Conservation (phyloP, 2,888 invertebrate species). For the Bombyx huttoni region DNA sequence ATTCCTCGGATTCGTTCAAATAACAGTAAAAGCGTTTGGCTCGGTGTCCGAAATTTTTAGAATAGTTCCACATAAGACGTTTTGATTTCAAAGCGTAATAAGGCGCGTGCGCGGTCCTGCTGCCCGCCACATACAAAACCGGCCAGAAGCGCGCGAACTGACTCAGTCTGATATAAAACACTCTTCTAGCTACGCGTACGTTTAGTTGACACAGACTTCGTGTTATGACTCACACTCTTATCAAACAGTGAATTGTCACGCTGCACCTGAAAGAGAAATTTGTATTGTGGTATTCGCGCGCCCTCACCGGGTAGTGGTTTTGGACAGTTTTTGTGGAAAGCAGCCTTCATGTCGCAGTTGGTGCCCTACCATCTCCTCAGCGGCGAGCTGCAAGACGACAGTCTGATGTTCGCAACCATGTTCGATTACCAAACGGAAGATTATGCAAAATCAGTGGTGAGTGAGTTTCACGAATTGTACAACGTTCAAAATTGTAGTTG, state of each 20-base stretch:
- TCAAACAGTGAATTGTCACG: conserved; percentile 47
- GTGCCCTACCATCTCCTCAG: conserved; percentile 68
- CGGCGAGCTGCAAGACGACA: conserved; percentile 63
- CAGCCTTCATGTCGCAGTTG: conserved; percentile 75
- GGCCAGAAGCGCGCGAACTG: conserved; percentile 50
- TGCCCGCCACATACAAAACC: conserved; percentile 59
- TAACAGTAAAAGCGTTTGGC: conserved; percentile 48
- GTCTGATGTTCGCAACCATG: conserved; percentile 71
- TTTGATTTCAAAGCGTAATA: conserved; percentile 20
- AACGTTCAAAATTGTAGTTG: not conserved
- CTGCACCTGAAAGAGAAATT: conserved; percentile 18
- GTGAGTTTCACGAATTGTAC: conserved; percentile 32
- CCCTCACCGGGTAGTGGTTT: conserved; percentile 40
- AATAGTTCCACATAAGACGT: conserved; percentile 43
- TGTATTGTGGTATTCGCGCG: conserved; percentile 27
- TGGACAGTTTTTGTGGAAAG: conserved; percentile 42
- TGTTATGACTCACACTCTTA: conserved; percentile 59
- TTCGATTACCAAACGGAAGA: conserved; percentile 67
- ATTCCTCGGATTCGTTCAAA: conserved; percentile 22
- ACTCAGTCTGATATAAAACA: conserved; percentile 69
- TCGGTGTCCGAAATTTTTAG: conserved; percentile 44
- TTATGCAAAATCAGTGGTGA: conserved; percentile 57
- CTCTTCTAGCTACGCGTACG: conserved; percentile 61
- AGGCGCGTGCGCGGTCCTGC: conserved; percentile 57
- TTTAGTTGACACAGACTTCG: conserved; percentile 34